A percentile compares a stretch with the other conserved stretches of the same genome.
phyloP scores from a whole-genome alignment of 2,888 invertebrate genomes.

The Mesochorus sp. region DNA sequence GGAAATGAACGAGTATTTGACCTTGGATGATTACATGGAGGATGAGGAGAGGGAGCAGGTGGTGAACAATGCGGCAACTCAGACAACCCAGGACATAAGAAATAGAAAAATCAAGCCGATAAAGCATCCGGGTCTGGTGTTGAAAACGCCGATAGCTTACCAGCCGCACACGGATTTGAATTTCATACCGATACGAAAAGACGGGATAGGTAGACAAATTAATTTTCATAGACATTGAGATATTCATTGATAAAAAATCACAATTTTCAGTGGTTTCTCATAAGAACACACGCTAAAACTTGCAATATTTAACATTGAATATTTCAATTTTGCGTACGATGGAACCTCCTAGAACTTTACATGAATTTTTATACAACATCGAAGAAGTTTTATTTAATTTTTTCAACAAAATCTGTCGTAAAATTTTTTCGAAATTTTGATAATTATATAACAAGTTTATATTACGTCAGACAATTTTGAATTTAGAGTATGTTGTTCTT shows the following conservation, averaged over 20 bases:
- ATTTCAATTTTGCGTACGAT: no score
- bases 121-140: constrained; percentile 88
- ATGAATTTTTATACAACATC: no score
- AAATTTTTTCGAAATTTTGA: no score
- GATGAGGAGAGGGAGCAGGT: constrained; percentile 82
- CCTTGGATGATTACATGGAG: constrained; percentile 82
- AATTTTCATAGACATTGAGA: background rate
- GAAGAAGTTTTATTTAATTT: no score
- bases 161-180: constrained; percentile 91
- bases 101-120: constrained; percentile 88
- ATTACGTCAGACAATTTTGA: no score
- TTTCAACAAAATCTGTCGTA: no score
- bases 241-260: background rate
- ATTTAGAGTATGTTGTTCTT: no score
- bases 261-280: no score
- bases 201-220: constrained; percentile 91
- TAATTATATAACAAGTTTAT: no score
- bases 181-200: constrained; percentile 93
- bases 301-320: no score
- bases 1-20: constrained; percentile 81
- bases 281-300: no score
- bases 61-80: constrained; percentile 84
- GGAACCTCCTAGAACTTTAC: no score
- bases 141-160: constrained; percentile 91
- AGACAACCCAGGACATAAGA: constrained; percentile 83